These are phyloP conservation scores for Paralvinella palmiformis DNA, from an alignment of 1,140 invertebrate genomes.

Conservation along the genomic window DNA sequence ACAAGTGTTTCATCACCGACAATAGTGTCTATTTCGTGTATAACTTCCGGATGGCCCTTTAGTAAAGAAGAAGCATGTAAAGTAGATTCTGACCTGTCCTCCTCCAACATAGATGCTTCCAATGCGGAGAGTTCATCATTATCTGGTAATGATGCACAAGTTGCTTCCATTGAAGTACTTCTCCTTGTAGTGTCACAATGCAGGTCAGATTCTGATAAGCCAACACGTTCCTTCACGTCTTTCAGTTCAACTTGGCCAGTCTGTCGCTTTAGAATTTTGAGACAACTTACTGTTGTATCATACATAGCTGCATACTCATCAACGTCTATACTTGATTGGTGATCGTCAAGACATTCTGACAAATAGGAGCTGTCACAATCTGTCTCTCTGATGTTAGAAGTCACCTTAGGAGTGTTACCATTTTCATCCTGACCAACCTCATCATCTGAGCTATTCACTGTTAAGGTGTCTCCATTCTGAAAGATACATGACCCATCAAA, in stretches of 20 bases:
- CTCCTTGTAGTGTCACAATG: neutral
- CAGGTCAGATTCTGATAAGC: conserved; percentile 6
- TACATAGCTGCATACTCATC: conserved; percentile 4
- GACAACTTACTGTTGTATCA: neutral
- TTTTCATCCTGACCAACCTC: neutral
- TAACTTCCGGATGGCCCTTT: neutral
- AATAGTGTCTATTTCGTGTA: neutral
- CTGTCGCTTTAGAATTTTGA: conserved; percentile 7
- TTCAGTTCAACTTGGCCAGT: conserved; percentile 2
- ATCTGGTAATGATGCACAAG: conserved; percentile 6
- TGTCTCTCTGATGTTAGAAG: neutral
- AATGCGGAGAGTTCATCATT: neutral
- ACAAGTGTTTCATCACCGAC: no score
- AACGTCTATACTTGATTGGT: neutral
- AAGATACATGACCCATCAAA: conserved; percentile 8
- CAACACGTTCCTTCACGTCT: neutral
- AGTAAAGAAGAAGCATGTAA: neutral
- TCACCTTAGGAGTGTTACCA: neutral
- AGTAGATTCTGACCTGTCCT: no score
- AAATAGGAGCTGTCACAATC: conserved; percentile 14
- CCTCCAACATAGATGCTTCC: no score
- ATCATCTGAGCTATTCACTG: neutral
- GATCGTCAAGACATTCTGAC: conserved; percentile 8
- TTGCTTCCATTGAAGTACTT: conserved; percentile 4
- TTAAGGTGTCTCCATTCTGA: neutral